Conservation (phyloP, 2,797 vertebrate genomes). For the Macrochelys suwanniensis region DNA sequence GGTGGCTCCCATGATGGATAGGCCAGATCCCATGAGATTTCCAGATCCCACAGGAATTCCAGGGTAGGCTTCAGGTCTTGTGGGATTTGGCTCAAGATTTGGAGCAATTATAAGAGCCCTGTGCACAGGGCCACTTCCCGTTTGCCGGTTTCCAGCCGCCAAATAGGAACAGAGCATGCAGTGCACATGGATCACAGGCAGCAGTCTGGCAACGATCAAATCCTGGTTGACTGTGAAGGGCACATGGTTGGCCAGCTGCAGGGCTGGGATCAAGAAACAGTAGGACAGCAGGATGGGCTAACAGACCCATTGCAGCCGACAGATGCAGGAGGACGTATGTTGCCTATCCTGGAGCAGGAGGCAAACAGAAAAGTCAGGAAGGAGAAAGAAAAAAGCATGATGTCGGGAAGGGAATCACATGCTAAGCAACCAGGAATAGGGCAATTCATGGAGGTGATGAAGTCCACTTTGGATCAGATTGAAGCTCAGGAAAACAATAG, state of each 20-base stretch:
- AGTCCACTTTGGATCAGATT: no score
- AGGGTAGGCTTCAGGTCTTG: background rate
- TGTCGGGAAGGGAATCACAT: no score
- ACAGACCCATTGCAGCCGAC: no score
- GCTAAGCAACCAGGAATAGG: no score
- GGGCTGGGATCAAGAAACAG: background rate
- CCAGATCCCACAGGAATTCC: no score
- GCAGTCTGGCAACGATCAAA: background rate
- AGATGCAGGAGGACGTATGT: no score
- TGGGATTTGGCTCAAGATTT: background rate
- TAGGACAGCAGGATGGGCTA: no score
- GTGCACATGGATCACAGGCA: background rate
- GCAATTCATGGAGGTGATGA: no score
- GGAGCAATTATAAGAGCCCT: background rate
- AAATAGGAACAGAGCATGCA: background rate
- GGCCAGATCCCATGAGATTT: background rate
- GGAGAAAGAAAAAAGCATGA: no score
- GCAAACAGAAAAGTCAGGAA: no score
- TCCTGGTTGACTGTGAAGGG: background rate
- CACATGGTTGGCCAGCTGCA: background rate
- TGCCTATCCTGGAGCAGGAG: no score
- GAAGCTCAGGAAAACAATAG: no score
- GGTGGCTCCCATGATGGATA: background rate
- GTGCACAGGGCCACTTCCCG: background rate
- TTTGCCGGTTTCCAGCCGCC: background rate